These are phyloP conservation scores for Gari tellinella DNA, from an alignment of 2,888 invertebrate species.

Conservation along the genomic window DNA sequence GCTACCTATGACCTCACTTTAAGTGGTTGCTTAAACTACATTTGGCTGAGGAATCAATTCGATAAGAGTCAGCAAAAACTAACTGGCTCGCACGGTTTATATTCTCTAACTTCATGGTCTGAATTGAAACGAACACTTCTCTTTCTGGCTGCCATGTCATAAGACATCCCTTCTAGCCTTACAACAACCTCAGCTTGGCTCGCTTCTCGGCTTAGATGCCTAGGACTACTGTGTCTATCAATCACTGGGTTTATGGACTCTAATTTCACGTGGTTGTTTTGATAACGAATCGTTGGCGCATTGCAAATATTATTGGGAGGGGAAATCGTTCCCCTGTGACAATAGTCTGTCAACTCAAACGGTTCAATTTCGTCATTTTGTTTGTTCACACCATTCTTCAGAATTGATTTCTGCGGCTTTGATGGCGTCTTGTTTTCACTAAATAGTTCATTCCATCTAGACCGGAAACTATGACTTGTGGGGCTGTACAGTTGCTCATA, in stretches of 20 bases:
- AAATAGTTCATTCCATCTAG: no score
- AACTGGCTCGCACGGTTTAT: constrained; percentile 48
- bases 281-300: no score
- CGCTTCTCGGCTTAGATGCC: no score
- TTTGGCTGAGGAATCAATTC: neutral
- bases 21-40: no score
- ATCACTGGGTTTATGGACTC: no score
- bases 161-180: neutral
- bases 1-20: no score
- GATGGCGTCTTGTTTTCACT: neutral
- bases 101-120: constrained; percentile 49
- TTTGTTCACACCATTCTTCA: constrained; percentile 34
- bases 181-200: no score
- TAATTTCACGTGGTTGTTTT: no score
- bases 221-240: no score
- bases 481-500: constrained; percentile 12
- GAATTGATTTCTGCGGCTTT: constrained; percentile 54
- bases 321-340: no score
- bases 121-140: constrained; percentile 51
- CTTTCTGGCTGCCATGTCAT: constrained; percentile 25
- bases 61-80: constrained; percentile 17
- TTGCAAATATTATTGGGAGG: no score
- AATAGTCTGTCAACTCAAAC: no score
- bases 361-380: neutral
- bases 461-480: neutral